Evolutionary conservation across 2,113 vertebrate genomes (phyloP).

Genomic region (Prolemur simus): DNA sequence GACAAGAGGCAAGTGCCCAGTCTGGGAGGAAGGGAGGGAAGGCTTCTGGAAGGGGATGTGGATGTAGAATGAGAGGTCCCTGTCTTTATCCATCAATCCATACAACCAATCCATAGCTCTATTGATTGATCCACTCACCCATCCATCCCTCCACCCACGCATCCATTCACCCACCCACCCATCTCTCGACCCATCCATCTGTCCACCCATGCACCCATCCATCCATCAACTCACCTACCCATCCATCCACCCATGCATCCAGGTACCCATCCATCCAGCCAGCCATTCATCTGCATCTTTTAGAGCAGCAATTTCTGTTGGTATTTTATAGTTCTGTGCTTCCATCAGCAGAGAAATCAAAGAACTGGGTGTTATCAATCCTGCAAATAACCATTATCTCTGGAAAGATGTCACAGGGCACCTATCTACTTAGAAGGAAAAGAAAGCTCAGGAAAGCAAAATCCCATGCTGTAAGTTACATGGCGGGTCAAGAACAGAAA

Average conservation of each 20-base stretch:
- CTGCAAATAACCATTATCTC: not conserved
- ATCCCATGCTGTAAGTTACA: not conserved
- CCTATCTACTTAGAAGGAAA: not conserved
- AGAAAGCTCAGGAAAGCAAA: not conserved
- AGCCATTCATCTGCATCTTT: not conserved
- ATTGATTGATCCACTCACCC: not conserved
- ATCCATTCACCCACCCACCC: not conserved
- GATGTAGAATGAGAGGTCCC: not conserved
- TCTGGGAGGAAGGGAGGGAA: not conserved
- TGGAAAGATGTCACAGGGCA: not conserved
- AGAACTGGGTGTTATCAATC: not conserved
- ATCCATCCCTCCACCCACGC: not conserved
- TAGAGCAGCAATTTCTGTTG: not conserved
- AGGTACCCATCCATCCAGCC: rapidly evolving
- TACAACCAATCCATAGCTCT: not conserved
- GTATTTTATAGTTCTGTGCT: not conserved
- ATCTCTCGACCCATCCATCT: not conserved
- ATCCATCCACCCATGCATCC: rapidly evolving
- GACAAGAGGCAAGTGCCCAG: not conserved
- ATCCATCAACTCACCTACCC: not conserved
- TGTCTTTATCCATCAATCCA: not conserved
- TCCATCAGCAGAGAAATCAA: not conserved
- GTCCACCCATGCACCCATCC: not conserved
- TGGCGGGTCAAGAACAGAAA: not conserved
- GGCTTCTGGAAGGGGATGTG: not conserved